Percentiles rank a stretch among this genome's conserved stretches.
phyloP scores from a whole-genome alignment of 1,140 invertebrate species.

The Drosophila ogumai region DNA sequence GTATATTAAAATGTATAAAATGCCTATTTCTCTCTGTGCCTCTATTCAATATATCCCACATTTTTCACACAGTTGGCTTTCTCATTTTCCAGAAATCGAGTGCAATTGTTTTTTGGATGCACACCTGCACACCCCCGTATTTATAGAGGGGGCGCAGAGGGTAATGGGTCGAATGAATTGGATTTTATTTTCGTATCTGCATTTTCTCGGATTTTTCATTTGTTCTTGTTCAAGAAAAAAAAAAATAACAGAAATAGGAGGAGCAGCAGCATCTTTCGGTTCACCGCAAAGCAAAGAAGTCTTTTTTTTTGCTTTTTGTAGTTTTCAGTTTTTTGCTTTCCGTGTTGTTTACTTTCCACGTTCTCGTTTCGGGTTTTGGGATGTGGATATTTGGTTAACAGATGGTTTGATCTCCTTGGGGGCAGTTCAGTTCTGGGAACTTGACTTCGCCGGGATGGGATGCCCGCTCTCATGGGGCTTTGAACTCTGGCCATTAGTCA shows the following conservation, averaged over 20 bases:
- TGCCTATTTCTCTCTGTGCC: background rate
- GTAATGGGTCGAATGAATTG: slow-evolving; percentile 16
- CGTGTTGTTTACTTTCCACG: slow-evolving; percentile 69
- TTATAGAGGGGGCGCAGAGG: background rate
- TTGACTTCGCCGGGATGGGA: slow-evolving; percentile 6
- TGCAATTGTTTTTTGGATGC: slow-evolving; percentile 51
- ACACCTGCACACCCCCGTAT: slow-evolving; percentile 52
- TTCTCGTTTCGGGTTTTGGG: slow-evolving; percentile 63
- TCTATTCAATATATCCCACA: background rate
- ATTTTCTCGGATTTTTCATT: slow-evolving; percentile 57
- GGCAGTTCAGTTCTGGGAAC: slow-evolving; percentile 60
- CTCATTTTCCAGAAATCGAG: slow-evolving; percentile 69
- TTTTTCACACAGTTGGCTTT: slow-evolving; percentile 40
- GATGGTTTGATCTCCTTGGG: slow-evolving; percentile 72
- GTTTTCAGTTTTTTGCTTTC: slow-evolving; percentile 25
- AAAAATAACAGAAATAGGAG: slow-evolving; percentile 21
- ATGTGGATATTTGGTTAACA: slow-evolving; percentile 74
- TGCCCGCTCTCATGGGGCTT: slow-evolving; percentile 29
- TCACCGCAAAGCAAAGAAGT: slow-evolving; percentile 50
- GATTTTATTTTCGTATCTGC: slow-evolving; percentile 74
- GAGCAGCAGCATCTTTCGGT: slow-evolving; percentile 52
- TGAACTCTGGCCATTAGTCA: slow-evolving; percentile 61
- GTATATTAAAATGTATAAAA: background rate
- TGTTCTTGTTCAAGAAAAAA: slow-evolving; percentile 5
- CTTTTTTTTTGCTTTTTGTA: slow-evolving; percentile 22